Evolutionary conservation across 2,113 vertebrate species (phyloP), one percentile per base, ranked within the genome.

Genomic region (Sigmodon hispidus): DNA sequence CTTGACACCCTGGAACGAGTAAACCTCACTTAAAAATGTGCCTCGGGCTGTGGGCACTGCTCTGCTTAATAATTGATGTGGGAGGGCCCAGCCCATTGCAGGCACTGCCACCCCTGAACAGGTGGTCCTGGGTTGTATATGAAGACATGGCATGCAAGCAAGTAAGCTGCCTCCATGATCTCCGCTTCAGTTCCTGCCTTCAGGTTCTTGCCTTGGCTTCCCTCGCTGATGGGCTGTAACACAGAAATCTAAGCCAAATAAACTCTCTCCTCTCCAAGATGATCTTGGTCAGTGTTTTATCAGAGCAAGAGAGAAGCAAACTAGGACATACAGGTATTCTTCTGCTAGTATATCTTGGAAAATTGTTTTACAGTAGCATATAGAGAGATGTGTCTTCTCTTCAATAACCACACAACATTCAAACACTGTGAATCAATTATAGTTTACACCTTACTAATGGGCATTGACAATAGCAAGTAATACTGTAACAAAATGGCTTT

Each of bases 401-500:
- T 80, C 63, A 88, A 76, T 52, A 87, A 48, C 17, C 57, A 2
- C 7, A 89, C 31, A 65, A 4, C 69, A 95, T 61, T 94, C 65
- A 94, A 91, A 40, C 67, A 48, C 79, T 83, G 40, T 84, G 48
- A 85, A 94, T 77, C 55, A 93, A 76, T 24, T 95, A 59, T 24
- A 89, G 61, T 72, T 94, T 86, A 95, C 0, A 83, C 4, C 83
- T 94, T 96, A 95, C 43, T 94, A 43, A 84, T 52, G 45, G n/a
- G 59, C 13, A 91, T 31, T 21, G 59, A 36, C 67, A 90, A 31
- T 45, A 97, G 87, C 24, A 94, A 80, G 89, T 21, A 69, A 92
- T 45, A 92, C 31, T 72, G 11, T 36, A 95, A 40, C n/a, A 88
- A 65, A 87, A 90, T 72, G 45, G 21, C 2, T 36, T 88, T 90